These are phyloP conservation scores for Phocoena sinus DNA, from an alignment of 2,113 vertebrate species.

Conservation along the genomic window DNA sequence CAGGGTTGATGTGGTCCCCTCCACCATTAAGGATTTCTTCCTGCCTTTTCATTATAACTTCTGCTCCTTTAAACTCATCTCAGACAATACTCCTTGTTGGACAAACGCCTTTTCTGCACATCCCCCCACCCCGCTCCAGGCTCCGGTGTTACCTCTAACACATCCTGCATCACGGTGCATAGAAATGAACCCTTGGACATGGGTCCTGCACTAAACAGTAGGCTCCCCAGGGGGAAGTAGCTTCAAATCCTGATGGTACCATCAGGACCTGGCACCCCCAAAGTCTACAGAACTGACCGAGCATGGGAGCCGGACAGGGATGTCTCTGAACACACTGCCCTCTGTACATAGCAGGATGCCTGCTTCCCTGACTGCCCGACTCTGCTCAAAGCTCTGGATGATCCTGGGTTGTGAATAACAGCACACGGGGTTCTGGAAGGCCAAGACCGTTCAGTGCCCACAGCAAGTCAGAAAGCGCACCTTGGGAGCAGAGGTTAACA, in stretches of 20 bases:
- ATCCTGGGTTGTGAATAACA: slow-evolving; percentile 19
- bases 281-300: neutral
- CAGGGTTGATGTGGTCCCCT: neutral
- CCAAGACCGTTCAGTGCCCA: neutral
- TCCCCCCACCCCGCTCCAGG: neutral
- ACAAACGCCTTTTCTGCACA: neutral
- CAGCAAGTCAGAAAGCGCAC: slow-evolving; percentile 27
- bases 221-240: neutral
- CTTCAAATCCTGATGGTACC: neutral
- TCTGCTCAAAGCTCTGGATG: neutral
- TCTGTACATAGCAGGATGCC: neutral
- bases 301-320: neutral
- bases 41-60: neutral
- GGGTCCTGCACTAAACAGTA: neutral
- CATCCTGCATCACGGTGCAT: neutral
- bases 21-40: neutral
- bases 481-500: slow-evolving; percentile 13
- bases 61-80: neutral
- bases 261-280: neutral
- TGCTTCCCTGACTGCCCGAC: neutral
- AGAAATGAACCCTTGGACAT: neutral
- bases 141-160: neutral
- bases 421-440: neutral
- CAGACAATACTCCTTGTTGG: neutral
- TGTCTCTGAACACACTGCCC: neutral